Evolutionary conservation across 2,888 invertebrate genomes (phyloP), one percentile per base, ranked within the genome.

Genomic region (Orthonevra nobilis): DNA sequence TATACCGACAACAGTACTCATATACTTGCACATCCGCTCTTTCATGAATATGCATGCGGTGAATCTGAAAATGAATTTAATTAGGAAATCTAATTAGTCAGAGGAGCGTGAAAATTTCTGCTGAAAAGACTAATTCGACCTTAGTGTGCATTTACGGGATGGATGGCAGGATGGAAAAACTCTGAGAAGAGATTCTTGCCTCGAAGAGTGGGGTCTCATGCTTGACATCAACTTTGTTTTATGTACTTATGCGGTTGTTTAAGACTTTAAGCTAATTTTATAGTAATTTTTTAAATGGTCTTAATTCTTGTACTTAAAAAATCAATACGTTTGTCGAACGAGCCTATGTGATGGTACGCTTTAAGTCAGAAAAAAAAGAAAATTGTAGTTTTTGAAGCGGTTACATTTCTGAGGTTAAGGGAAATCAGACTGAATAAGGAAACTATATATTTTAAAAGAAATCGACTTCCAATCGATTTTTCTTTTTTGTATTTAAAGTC

Each of bases 1-100:
- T 23, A 23, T 69, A 46, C 61, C 20, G 61, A 52, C 46, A 73
- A 60, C 60, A 66, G 48, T n/a, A n/a, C n/a, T n/a, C n/a, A n/a
- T n/a, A n/a, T n/a, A n/a, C n/a, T n/a, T n/a, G n/a, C n/a, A 79
- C 66, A 34, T 73, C 42, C 40, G 48, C 40, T 40, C 66, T 79
- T 66, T 79, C 85, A 85, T 84, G 84, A 86, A 85, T 81, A 81
- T 81, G 81, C 81, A 81, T 81, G 61, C 61, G 74, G 68, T 58
- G 63, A 69, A 63, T 74, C 63, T 81, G 68, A 81, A 81, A 74
- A 69, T 73, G 81, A 87, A 88, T 87, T 88, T 87, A 87, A 87
- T 87, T 88, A 87, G 88, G 87, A 87, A 87, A 87, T 87, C 87
- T 87, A 87, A 87, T 87, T 87, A 87, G 88, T 87, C 87, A 88